Evolutionary conservation across 2,888 invertebrate species (phyloP), one percentile per base, ranked within the genome.

Genomic region (Unio delphinus): DNA sequence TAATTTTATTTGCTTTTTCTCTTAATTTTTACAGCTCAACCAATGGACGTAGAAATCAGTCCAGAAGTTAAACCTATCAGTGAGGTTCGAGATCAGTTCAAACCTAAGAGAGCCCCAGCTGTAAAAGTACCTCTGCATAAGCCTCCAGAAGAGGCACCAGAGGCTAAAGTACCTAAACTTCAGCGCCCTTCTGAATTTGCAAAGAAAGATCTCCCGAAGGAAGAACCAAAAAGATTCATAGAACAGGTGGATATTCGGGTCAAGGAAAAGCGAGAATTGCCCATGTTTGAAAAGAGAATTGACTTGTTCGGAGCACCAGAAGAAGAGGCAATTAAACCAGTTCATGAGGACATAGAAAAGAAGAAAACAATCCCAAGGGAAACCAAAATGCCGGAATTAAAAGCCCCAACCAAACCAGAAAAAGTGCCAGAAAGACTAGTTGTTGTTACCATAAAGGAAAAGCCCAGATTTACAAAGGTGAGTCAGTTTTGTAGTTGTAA

Each of bases 211-310:
- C 60, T 68, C n/a, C 55, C 68, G 17, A 62, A 67, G 20, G 64
- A 68, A 58, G 74, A 73, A 67, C 78, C 79, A 11, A 74, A 80
- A 65, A 81, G 74, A 59, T 86, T 78, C 73, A 78, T 73, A 5
- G 83, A 84, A 45, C 79, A 84, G 61, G 73, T 86, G 30, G 79
- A 81, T 55, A 81, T 86, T 83, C 78, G 83, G 65, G 69, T 86
- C 23, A 80, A 78, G 17, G 78, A 79, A 28, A 70, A 83, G 60
- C 75, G 62, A 23, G 73, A 72, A 67, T 79, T 79, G 34, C 83
- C 83, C 20, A 73, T 79, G 64, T 84, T 80, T 78, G 80, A 85
- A 73, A 84, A 83, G 70, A 78, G 81, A 61, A 80, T 85, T 64
- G 81, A 79, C 11, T 68, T 86, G 62, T 85, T 76, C 61, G 76